phyloP scores from a whole-genome alignment of 2,797 vertebrate species.

The Premnoplex brunnescens region DNA sequence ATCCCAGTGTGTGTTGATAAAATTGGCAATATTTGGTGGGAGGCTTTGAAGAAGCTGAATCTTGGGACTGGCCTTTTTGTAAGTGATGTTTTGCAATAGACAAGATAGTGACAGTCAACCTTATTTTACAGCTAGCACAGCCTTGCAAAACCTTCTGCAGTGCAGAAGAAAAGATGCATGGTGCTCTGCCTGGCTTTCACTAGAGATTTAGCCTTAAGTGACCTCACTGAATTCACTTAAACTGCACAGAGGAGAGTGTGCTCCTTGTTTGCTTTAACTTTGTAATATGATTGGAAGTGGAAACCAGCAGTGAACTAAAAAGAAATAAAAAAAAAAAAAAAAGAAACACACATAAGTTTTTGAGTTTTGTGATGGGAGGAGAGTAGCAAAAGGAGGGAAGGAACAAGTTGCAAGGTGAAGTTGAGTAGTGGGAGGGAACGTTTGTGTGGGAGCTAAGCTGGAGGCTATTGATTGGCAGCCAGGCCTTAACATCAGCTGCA shows the following conservation, averaged over 20 bases:
- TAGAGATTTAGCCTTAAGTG: not conserved
- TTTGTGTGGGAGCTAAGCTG: not conserved
- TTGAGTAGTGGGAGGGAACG: not conserved
- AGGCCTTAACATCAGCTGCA: slow-evolving; percentile 17
- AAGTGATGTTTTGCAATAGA: not conserved
- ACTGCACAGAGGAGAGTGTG: not conserved
- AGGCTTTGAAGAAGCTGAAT: not conserved
- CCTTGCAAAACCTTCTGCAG: slow-evolving; percentile 9
- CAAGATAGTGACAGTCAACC: not conserved
- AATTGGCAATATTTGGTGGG: not conserved
- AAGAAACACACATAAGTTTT: not conserved
- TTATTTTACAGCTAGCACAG: not conserved
- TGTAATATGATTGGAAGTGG: not conserved
- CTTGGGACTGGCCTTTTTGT: not conserved
- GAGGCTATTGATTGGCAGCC: not conserved
- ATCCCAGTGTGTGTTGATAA: accelerated
- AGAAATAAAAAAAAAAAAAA: not conserved
- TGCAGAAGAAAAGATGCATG: not conserved
- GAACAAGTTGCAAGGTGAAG: not conserved
- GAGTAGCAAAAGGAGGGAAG: not conserved
- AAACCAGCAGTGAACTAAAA: not conserved
- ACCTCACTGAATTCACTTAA: not conserved
- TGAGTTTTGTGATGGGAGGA: not conserved
- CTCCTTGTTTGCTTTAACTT: not conserved
- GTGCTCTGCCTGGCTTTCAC: slow-evolving; percentile 3